Evolutionary conservation across 2,797 vertebrate species (phyloP).

Genomic region (Sebastes reedi): DNA sequence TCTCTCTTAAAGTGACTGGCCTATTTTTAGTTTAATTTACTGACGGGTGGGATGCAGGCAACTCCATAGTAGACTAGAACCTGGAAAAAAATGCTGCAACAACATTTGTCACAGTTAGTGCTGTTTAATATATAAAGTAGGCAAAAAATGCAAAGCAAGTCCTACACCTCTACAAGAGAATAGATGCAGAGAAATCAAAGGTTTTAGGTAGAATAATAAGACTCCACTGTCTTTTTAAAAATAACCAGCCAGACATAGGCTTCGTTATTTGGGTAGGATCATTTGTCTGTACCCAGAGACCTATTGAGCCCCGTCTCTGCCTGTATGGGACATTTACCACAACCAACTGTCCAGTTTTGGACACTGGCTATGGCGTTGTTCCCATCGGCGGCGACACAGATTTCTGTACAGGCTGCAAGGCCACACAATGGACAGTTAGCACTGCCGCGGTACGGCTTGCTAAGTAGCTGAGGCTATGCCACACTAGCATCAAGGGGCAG

Average conservation of each 20-base stretch:
- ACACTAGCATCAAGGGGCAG: neutral
- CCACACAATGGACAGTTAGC: too few species aligned
- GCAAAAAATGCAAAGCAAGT: neutral
- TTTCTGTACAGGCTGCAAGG: too few species aligned
- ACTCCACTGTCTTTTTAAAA: neutral
- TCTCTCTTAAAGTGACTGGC: neutral
- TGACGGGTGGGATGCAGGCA: constrained; percentile 12
- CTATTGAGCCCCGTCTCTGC: neutral
- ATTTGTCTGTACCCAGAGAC: too few species aligned
- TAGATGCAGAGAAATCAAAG: neutral
- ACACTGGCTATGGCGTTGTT: too few species aligned
- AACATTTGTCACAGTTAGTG: neutral
- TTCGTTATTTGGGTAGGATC: too few species aligned
- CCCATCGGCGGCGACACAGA: too few species aligned
- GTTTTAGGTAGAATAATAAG: neutral
- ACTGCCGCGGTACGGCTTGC: too few species aligned
- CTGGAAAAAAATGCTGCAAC: neutral
- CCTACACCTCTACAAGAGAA: neutral
- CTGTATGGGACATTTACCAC: neutral
- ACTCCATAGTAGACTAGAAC: neutral
- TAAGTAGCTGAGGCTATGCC: neutral
- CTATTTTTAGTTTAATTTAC: neutral
- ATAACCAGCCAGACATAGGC: too few species aligned
- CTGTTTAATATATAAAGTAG: neutral
- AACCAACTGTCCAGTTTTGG: too few species aligned